Conservation (phyloP, 2,113 vertebrate genomes). For the Callipepla squamata region DNA sequence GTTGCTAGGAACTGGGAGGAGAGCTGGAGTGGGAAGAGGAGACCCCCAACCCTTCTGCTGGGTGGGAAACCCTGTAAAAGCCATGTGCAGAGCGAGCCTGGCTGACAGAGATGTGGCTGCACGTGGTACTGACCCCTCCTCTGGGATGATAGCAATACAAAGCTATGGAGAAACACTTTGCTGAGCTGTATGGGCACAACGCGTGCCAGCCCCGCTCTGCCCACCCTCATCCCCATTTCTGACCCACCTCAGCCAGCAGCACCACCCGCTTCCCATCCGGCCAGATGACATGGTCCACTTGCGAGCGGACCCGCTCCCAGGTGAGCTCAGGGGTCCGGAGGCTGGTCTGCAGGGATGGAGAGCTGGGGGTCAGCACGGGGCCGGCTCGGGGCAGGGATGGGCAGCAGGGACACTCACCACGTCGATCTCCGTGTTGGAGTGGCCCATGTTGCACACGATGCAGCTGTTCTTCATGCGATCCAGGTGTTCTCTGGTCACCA, state of each 20-base stretch:
- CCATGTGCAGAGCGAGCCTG: background rate
- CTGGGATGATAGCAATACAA: accelerated
- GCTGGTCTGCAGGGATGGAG: slow-evolving; percentile 84
- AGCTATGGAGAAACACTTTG: accelerated
- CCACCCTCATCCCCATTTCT: background rate
- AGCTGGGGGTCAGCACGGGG: background rate
- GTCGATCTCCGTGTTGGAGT: slow-evolving; percentile 98
- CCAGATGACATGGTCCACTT: slow-evolving; percentile 99
- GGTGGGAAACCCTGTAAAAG: background rate
- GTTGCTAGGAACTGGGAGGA: background rate
- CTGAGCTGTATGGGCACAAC: background rate
- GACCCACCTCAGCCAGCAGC: slow-evolving; percentile 91
- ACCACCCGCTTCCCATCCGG: slow-evolving; percentile 96
- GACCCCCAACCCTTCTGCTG: background rate
- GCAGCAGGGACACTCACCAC: slow-evolving; percentile 82
- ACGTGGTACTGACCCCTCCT: accelerated
- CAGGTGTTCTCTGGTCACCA: slow-evolving; percentile 94
- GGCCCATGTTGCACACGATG: slow-evolving; percentile 99
- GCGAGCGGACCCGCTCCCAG: slow-evolving; percentile 97
- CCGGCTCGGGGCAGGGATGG: accelerated
- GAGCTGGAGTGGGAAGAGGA: background rate
- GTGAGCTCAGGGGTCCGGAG: slow-evolving; percentile 96
- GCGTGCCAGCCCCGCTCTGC: background rate
- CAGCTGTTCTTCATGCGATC: slow-evolving; percentile 98
- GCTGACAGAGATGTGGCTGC: background rate